These are phyloP conservation scores for Halyomorpha halys DNA, from an alignment of 1,140 invertebrate genomes.

Conservation along the genomic window DNA sequence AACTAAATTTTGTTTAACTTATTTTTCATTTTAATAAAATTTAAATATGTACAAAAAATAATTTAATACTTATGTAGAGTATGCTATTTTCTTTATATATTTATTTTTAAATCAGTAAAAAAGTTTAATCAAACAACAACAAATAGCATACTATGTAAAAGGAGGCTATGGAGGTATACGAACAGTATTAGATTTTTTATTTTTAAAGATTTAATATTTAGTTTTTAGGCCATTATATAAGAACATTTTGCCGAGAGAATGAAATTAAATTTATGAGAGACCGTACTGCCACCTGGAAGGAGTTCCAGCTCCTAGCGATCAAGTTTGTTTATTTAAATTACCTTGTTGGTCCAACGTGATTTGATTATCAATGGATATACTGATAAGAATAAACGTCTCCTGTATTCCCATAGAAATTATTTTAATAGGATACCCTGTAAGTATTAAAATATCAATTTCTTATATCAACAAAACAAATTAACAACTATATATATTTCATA, in stretches of 20 bases:
- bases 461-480: slow-evolving; percentile 25
- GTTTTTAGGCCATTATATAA: no score
- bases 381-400: slow-evolving; percentile 26
- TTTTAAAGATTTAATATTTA: no score
- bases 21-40: slow-evolving; percentile 16
- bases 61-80: slow-evolving; percentile 22
- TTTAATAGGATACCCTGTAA: slow-evolving; percentile 31
- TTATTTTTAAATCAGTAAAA: no score
- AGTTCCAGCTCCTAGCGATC: no score
- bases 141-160: no score
- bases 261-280: no score
- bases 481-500: slow-evolving; percentile 20
- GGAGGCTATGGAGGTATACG: no score
- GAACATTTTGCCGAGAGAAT: no score
- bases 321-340: slow-evolving; percentile 20
- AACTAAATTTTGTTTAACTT: slow-evolving; percentile 21
- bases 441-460: slow-evolving; percentile 29
- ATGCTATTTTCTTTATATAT: slow-evolving; percentile 19
- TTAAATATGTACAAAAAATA: slow-evolving; percentile 27
- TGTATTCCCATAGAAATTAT: slow-evolving; percentile 27
- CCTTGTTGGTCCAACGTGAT: slow-evolving; percentile 29
- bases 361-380: slow-evolving; percentile 29
- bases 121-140: no score
- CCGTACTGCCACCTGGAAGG: no score
- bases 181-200: no score